phyloP scores from a whole-genome alignment of 2,888 invertebrate genomes.

The Orchestes rusci region DNA sequence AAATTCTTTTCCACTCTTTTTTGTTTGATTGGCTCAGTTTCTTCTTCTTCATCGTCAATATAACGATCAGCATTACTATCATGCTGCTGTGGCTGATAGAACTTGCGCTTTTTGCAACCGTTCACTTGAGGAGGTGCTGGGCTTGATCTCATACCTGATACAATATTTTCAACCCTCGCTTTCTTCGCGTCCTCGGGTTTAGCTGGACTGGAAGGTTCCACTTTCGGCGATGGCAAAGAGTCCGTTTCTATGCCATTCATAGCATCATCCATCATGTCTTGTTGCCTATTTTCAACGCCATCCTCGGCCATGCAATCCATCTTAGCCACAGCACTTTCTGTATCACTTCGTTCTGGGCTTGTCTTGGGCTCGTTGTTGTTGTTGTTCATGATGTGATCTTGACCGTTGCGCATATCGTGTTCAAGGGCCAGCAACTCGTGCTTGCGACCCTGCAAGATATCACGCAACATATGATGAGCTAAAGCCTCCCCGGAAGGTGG shows the following conservation, averaged over 20 bases:
- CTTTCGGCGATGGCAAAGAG: constrained; percentile 53
- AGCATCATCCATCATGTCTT: constrained; percentile 51
- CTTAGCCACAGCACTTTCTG: constrained; percentile 26
- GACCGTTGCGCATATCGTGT: constrained; percentile 55
- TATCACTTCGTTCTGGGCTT: constrained; percentile 38
- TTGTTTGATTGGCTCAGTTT: constrained; percentile 70
- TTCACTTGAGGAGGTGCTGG: constrained; percentile 77
- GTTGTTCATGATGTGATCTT: constrained; percentile 44
- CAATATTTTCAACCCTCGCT: constrained; percentile 91
- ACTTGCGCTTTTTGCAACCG: constrained; percentile 91
- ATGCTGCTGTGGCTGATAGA: constrained; percentile 93
- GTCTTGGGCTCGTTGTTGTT: constrained; percentile 49
- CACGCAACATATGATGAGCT: constrained; percentile 82
- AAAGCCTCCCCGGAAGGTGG: constrained; percentile 49
- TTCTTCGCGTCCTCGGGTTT: constrained; percentile 70
- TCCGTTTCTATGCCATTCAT: constrained; percentile 55
- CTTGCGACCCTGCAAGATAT: constrained; percentile 84
- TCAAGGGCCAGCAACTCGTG: constrained; percentile 69
- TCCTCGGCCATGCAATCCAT: constrained; percentile 58
- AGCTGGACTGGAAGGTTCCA: constrained; percentile 53
- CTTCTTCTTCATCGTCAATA: constrained; percentile 66
- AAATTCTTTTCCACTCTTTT: constrained; percentile 83
- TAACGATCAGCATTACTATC: constrained; percentile 59
- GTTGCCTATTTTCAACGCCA: constrained; percentile 47
- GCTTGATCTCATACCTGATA: constrained; percentile 86